Base-by-base conservation (phyloP, 2,888 invertebrate species). In the Hofmannophila pseudospretella region DNA sequence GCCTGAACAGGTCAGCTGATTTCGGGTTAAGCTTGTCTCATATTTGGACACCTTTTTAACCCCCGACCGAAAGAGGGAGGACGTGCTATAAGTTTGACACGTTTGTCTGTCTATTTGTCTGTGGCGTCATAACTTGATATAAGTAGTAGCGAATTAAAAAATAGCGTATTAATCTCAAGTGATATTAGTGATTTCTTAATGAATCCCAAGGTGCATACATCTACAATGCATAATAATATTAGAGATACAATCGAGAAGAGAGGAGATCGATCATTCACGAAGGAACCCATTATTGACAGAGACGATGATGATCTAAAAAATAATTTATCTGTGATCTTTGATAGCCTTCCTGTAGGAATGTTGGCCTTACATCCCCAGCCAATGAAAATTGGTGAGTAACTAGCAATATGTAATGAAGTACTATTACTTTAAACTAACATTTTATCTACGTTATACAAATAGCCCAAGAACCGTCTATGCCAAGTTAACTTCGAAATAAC, bases 301-400 rank as follows among this genome's bases (percentile, higher is more conserved):
- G 51, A 63, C 39, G 55, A 56, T 36, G 58, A 57, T 41, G 52
- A 61, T 41, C 47, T 47, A 33, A 66, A 63, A 45, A 57, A 69
- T 46, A 80, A 84, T 55, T 43, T 81, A 39, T 72, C 77, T 45
- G 68, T 67, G 44, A 72, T 77, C 47, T 79, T 88, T 49, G 81
- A 88, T 54, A 87, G 74, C 60, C 81, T 91, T 74, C 91, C 91
- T 2, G 76, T 91, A 32, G 92, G 92, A 37, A 79, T 92, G 57
- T 75, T 92, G 48, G 91, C 91, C 1, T 62, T 92, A 45, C 88
- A 91, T 51, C 90, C 92, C 11, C 87, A 89, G 29, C 89, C 90
- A 30, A 85, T 89, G 61, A 88, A 80, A 67, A 79, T 85, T 39
- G 86, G 88, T 87, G 53, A 71, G 76, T 57, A 35, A 28, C n/a